phyloP scores from a whole-genome alignment of 2,888 invertebrate species.

The Torymus tubicola region DNA sequence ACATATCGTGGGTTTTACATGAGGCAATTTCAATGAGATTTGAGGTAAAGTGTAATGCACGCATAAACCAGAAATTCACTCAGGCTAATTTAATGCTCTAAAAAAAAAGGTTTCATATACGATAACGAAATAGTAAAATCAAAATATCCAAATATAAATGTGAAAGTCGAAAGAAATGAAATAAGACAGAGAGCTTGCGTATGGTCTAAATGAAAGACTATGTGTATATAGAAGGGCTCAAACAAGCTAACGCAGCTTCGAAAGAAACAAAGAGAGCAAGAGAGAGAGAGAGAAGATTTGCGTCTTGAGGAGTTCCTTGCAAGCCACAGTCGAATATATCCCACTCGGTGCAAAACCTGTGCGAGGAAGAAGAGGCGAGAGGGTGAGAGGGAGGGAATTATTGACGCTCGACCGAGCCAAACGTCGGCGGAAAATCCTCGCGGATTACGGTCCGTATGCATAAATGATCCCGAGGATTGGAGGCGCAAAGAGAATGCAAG shows the following conservation, averaged over 20 bases:
- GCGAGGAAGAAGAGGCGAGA: no score
- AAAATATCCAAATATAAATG: no score
- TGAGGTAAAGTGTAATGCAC: no score
- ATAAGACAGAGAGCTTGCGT: no score
- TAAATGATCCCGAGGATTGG: constrained; percentile 35
- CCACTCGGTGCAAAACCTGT: constrained; percentile 1
- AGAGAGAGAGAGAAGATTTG: background rate
- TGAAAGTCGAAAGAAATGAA: no score
- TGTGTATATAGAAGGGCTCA: background rate
- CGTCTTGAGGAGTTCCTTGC: constrained; percentile 1
- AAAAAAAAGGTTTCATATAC: no score
- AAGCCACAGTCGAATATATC: background rate
- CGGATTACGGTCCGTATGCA: constrained; percentile 42
- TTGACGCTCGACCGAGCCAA: constrained; percentile 32
- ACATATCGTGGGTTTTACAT: no score
- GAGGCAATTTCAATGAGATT: no score
- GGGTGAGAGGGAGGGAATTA: constrained; percentile 13
- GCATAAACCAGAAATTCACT: no score
- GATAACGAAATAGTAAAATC: no score
- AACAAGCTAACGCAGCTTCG: constrained; percentile 7
- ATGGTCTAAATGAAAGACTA: background rate
- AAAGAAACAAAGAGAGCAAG: background rate
- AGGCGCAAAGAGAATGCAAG: constrained; percentile 25
- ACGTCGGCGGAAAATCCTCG: constrained; percentile 33
- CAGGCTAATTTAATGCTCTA: no score